A percentile compares a stretch with the other conserved stretches of the same genome.
Conservation (phyloP, 2,888 invertebrate species). For the Rutpela maculata region DNA sequence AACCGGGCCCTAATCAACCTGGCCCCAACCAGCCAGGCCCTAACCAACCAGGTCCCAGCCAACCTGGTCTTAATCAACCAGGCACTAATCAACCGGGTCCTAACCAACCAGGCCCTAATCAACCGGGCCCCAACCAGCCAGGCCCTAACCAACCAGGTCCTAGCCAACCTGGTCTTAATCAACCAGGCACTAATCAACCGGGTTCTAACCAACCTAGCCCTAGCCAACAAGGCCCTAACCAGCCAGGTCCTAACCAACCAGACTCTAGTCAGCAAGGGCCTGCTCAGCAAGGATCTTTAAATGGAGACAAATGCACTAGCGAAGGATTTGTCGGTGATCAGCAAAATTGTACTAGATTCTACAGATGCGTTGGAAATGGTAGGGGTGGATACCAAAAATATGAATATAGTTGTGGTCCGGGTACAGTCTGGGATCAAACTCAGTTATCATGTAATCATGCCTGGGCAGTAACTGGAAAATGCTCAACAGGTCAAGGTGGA, state of each 20-base stretch:
- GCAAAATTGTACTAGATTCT: constrained; percentile 84
- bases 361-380: constrained; percentile 82
- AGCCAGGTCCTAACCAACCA: constrained; percentile 39
- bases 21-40: constrained; percentile 30
- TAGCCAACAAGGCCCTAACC: constrained; percentile 13
- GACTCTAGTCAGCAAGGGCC: not conserved
- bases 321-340: constrained; percentile 85
- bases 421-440: constrained; percentile 85
- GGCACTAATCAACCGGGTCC: not conserved
- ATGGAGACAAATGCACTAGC: constrained; percentile 72
- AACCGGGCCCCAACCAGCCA: constrained; percentile 44
- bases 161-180: constrained; percentile 57
- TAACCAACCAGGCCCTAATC: constrained; percentile 24
- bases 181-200: constrained; percentile 25
- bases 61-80: constrained; percentile 55
- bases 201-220: constrained; percentile 37
- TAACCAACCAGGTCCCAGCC: constrained; percentile 32
- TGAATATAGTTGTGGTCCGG: constrained; percentile 84
- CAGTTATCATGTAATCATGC: constrained; percentile 84
- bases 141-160: constrained; percentile 42
- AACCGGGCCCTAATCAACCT: constrained; percentile 55
- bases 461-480: constrained; percentile 74
- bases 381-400: constrained; percentile 79
- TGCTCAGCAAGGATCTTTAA: not conserved
- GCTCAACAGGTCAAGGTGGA: constrained; percentile 47